Evolutionary conservation across 2,113 vertebrate species (phyloP).

Genomic region (Colinus virginianus): DNA sequence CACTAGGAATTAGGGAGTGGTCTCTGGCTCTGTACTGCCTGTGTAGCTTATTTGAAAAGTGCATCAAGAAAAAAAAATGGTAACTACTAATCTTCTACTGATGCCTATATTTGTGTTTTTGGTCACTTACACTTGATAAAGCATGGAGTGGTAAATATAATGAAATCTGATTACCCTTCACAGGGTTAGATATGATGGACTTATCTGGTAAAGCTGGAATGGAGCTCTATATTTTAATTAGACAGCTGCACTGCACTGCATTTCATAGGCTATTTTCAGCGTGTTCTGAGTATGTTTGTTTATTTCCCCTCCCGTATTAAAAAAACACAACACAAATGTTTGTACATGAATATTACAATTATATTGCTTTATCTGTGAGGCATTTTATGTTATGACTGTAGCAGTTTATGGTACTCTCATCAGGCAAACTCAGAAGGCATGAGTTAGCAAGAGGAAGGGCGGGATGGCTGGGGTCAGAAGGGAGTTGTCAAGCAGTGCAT

Average conservation of each 20-base stretch:
- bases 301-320: not conserved
- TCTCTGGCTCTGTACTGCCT: constrained; percentile 64
- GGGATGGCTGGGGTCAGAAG: not conserved
- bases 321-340: not conserved
- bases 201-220: constrained; percentile 64
- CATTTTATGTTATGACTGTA: constrained; percentile 17
- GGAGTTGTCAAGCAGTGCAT: not conserved
- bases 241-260: constrained; percentile 52
- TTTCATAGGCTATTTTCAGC: not conserved
- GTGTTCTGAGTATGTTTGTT: not conserved
- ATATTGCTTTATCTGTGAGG: constrained; percentile 33
- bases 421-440: constrained; percentile 58
- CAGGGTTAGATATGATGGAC: constrained; percentile 37
- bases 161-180: not conserved
- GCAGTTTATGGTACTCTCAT: constrained; percentile 29
- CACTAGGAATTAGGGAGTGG: constrained; percentile 84
- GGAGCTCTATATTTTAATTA: constrained; percentile 69
- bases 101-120: not conserved
- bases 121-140: not conserved
- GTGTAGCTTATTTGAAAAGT: constrained; percentile 65
- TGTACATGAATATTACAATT: not conserved
- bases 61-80: constrained; percentile 7
- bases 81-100: not conserved
- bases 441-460: constrained; percentile 66
- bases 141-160: constrained; percentile 24